A percentile compares a stretch with the other conserved stretches of the same genome.
Evolutionary conservation across 2,888 invertebrate genomes (phyloP).

Genomic region (Luperina nickerlii): DNA sequence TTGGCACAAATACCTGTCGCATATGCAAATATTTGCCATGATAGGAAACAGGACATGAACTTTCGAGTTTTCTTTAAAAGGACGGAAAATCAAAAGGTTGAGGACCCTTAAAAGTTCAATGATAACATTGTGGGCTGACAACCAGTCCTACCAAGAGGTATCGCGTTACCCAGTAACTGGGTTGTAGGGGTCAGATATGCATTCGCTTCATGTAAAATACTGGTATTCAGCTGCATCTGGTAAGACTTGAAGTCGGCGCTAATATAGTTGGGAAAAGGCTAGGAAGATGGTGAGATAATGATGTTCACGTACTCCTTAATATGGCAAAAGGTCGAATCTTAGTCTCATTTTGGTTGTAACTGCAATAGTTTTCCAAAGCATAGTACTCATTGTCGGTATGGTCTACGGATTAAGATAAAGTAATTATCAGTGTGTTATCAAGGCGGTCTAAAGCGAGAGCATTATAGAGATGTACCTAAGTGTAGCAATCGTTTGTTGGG

Average conservation of each 20-base stretch:
- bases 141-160: not conserved
- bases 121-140: not conserved
- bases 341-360: not conserved
- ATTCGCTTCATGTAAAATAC: too few species aligned
- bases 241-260: not conserved
- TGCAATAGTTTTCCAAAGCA: not conserved
- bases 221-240: not conserved
- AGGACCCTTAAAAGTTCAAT: not conserved
- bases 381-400: conserved; percentile 1
- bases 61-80: conserved; percentile 1
- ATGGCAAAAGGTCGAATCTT: not conserved
- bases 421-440: conserved; percentile 49
- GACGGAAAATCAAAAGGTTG: not conserved
- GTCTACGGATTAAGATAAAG: conserved; percentile 52
- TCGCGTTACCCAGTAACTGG: not conserved
- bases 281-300: not conserved
- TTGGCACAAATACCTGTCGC: conserved; percentile 26
- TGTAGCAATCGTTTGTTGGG: conserved; percentile 33
- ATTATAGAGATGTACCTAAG: conserved; percentile 26
- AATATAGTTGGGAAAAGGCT: not conserved
- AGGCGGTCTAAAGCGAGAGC: conserved; percentile 8
- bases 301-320: not conserved
- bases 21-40: conserved; percentile 14
- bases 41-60: not conserved
- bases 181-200: too few species aligned